Conservation (phyloP, 2,888 invertebrate species). For the Patella pellucida region DNA sequence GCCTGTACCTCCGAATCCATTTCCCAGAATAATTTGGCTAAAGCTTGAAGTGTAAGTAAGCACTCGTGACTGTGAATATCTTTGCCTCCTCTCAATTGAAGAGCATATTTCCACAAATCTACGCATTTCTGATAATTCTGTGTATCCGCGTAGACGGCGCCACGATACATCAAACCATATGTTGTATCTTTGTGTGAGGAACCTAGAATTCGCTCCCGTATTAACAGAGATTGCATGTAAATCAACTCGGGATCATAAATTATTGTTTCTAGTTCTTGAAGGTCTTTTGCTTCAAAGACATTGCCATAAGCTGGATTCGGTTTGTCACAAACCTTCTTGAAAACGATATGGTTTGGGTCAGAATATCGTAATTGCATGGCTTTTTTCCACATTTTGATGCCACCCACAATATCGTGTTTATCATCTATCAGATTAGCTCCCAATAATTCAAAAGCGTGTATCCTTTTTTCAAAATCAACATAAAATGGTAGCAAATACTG, state of each 20-base stretch:
- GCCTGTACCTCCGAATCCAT: conserved; percentile 67
- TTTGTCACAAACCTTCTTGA: conserved; percentile 31
- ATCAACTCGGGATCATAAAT: conserved; percentile 50
- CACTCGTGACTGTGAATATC: conserved; percentile 83
- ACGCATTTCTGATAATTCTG: conserved; percentile 83
- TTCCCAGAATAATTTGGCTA: conserved; percentile 84
- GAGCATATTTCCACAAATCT: conserved; percentile 87
- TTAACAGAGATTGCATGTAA: conserved; percentile 84
- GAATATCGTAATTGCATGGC: conserved; percentile 79
- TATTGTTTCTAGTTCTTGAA: conserved; percentile 46
- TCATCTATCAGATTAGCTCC: conserved; percentile 91
- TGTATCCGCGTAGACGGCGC: conserved; percentile 75
- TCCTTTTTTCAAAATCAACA: conserved; percentile 77
- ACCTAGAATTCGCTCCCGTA: conserved; percentile 89
- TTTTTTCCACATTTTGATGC: conserved; percentile 78
- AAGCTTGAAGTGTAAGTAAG: conserved; percentile 87
- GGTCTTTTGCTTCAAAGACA: conserved; percentile 47
- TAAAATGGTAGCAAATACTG: conserved; percentile 76
- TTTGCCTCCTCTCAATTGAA: conserved; percentile 84
- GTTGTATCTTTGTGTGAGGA: conserved; percentile 88
- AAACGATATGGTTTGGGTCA: conserved; percentile 34
- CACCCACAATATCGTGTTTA: conserved; percentile 78
- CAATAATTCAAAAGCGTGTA: conserved; percentile 89
- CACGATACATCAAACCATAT: conserved; percentile 76
- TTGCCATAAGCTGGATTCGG: conserved; percentile 43